Percentiles rank a stretch among this genome's conserved stretches.
Conservation (phyloP, 1,140 invertebrate genomes). For the Eupeodes corollae region DNA sequence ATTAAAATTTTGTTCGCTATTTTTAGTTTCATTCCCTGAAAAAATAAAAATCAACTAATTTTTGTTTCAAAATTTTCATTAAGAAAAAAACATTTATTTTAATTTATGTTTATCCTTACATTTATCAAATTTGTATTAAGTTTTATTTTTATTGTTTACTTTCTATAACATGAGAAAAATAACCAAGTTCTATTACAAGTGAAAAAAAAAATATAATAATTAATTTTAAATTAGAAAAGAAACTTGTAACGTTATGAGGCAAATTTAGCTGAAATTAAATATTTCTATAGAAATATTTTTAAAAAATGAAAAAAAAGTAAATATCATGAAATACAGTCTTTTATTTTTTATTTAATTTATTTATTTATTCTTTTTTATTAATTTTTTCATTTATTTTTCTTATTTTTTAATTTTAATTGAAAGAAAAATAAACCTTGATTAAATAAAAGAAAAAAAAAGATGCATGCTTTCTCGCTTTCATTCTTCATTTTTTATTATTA, state of each 20-base stretch:
- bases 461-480: background rate
- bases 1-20: too few species aligned
- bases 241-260: constrained; percentile 3
- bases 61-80: too few species aligned
- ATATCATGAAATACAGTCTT: too few species aligned
- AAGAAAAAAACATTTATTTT: background rate
- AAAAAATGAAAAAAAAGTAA: too few species aligned
- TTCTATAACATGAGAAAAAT: background rate
- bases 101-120: background rate
- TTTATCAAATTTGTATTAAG: background rate
- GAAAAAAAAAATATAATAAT: background rate
- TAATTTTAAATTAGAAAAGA: background rate
- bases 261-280: constrained; percentile 1
- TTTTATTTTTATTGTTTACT: background rate
- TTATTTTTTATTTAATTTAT: too few species aligned
- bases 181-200: too few species aligned
- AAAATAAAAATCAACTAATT: too few species aligned
- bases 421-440: background rate
- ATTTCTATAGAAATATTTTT: background rate
- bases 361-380: background rate
- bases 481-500: background rate
- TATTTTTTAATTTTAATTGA: background rate
- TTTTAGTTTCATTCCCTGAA: too few species aligned
- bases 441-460: background rate
- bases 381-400: background rate